A percentile compares a stretch with the other conserved stretches of the same genome.
Conservation (phyloP, 2,113 vertebrate species). For the Dolichallabes microphthalmus region DNA sequence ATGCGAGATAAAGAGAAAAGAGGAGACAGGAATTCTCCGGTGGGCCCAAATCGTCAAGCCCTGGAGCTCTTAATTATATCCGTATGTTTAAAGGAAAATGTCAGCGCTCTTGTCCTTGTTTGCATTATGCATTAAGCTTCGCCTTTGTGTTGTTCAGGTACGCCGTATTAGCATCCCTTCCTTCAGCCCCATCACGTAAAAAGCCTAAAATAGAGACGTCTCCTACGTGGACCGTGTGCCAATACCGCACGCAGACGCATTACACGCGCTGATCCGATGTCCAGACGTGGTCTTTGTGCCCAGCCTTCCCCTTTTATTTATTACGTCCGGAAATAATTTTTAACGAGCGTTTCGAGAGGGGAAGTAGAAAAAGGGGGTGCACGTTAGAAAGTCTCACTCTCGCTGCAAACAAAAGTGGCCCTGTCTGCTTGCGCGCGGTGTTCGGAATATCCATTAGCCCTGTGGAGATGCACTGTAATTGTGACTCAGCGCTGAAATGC, state of each 20-base stretch:
- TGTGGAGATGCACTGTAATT: slow-evolving; percentile 52
- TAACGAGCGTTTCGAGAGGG: neutral
- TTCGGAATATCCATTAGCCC: slow-evolving; percentile 48
- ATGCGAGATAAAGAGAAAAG: slow-evolving; percentile 15
- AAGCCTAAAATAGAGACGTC: slow-evolving; percentile 47
- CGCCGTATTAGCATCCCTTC: slow-evolving; percentile 35
- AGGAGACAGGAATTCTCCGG: slow-evolving; percentile 36
- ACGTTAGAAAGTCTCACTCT: slow-evolving; percentile 15
- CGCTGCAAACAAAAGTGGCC: slow-evolving; percentile 38
- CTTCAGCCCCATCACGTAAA: slow-evolving; percentile 39
- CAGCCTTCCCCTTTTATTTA: slow-evolving; percentile 4
- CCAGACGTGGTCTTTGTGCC: neutral
- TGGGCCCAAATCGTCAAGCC: slow-evolving; percentile 39
- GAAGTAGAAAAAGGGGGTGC: neutral
- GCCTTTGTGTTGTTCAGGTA: slow-evolving; percentile 52
- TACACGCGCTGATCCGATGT: neutral
- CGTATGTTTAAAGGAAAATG: slow-evolving; percentile 49
- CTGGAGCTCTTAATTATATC: slow-evolving; percentile 57
- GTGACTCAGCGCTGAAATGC: slow-evolving; percentile 46
- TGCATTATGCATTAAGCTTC: slow-evolving; percentile 59
- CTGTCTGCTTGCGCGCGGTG: slow-evolving; percentile 28
- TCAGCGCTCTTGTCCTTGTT: slow-evolving; percentile 47
- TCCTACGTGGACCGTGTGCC: slow-evolving; percentile 43
- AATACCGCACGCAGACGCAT: slow-evolving; percentile 19
- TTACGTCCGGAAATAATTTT: neutral